phyloP scores from a whole-genome alignment of 2,797 vertebrate species.

The Lemur catta region DNA sequence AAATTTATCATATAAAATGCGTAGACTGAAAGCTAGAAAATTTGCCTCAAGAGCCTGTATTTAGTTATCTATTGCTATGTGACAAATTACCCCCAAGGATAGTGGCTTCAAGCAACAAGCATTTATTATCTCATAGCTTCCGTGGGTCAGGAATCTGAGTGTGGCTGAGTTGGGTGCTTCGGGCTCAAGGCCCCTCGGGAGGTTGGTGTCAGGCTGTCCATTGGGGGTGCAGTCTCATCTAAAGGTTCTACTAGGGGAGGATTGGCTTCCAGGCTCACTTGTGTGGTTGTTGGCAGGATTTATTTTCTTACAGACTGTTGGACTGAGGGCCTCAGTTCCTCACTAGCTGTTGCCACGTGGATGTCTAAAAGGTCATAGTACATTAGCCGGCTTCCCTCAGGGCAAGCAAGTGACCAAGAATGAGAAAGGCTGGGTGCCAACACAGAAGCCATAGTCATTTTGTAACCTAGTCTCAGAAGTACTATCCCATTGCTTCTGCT shows the following conservation, averaged over 20 bases:
- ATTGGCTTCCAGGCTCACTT: neutral
- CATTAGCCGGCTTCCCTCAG: neutral
- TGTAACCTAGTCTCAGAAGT: neutral
- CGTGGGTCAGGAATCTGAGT: neutral
- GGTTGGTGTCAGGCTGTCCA: neutral
- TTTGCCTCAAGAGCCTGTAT: neutral
- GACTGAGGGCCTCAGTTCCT: neutral
- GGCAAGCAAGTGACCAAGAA: neutral
- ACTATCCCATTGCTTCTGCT: neutral
- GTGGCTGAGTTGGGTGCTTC: neutral
- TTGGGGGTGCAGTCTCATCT: neutral
- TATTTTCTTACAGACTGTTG: neutral
- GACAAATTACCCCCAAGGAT: neutral
- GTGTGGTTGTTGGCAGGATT: neutral
- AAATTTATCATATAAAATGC: neutral
- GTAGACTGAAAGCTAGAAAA: neutral
- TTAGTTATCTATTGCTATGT: neutral
- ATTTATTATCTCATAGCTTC: neutral
- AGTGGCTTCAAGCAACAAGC: neutral
- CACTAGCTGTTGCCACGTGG: neutral
- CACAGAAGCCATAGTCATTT: neutral
- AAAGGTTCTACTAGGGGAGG: neutral
- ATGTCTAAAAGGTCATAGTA: neutral
- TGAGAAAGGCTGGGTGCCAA: neutral
- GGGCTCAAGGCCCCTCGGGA: neutral